Base-by-base conservation (phyloP, 1,140 invertebrate species). In the Phymorhynchus buccinoides region DNA sequence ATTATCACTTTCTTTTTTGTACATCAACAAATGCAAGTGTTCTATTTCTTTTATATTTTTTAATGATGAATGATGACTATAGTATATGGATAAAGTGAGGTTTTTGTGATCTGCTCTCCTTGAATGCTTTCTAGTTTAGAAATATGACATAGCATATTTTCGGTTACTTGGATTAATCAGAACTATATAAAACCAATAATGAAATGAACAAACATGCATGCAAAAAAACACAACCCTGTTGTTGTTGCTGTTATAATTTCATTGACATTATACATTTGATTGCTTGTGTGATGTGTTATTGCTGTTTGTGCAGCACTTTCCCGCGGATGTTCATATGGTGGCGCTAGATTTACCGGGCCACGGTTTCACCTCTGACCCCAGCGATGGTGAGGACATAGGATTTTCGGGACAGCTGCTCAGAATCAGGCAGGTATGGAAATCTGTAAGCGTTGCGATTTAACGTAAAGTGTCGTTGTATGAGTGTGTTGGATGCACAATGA, bases 261-360 rank as follows among this genome's bases (percentile, higher is more conserved):
- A 80, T 44, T 52, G 84, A 35, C 39, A 80, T 18, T 27, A 18
- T 84, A 41, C 62, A 30, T 27, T 27, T n/a, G 35, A 39, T 41
- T 73, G 39, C 81, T 52, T 71, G 37, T 52, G 30, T 18, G 18
- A 62, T 4, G 32, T 66, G 78, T 22, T 30, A 71, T 9, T 86
- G 78, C 42, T 86, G 80, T 84, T 78, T 85, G 44, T 73, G 48
- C 79, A 91, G 91, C 88, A 89, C 68, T 86, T 92, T 32, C 86
- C 89, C n/a, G 68, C 81, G 66, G 83, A 89, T 37, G 48, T 87
- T 39, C 91, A 92, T 89, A 85, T 90, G 37, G 87, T 91, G 75
- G 90, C 88, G 18, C 84, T 92, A n/a, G 91, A 92, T 83, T 73
- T 90, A 66, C 90, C 91, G 32, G 91, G 91, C 62, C 90, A 92